Evolutionary conservation across 2,888 invertebrate genomes (phyloP), one percentile per base, ranked within the genome.

Genomic region (Blastobasis lacticolella): DNA sequence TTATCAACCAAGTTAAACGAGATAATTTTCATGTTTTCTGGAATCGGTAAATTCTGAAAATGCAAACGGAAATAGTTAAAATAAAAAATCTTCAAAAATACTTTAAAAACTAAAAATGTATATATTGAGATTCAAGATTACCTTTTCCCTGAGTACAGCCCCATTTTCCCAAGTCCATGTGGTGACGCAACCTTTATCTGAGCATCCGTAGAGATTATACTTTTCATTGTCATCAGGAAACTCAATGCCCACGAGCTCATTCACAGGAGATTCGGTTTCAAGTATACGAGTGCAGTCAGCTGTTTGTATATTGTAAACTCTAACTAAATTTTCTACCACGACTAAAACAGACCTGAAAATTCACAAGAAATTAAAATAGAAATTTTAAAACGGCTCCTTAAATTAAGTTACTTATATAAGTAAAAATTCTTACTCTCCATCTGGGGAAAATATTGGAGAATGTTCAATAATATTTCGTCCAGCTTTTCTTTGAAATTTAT

Each of bases 111-210:
- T 42, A 23, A 7, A 47, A 47, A 46, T 47, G 47, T 37, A 37
- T 8, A 8, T 40, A 40, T 2, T 40, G 4, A 9, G 9, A 40
- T 40, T 40, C 23, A 45, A 54, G 73, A 75, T 70, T 56, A 88
- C 88, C 57, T 66, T 72, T 73, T 88, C 85, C 64, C 86, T 75
- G 5, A 86, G 78, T 2, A 88, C 85, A 58, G 78, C 82, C 52
- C 85, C 88, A 57, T 82, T 83, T 41, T 84, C 85, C 86, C 86
- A 88, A 1, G 85, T 88, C 88, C 88, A 89, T 49, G 76, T 74
- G 8, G 77, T 83, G 51, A 89, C 63, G 50, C 65, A 62, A 4
- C 88, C 89, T 41, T 61, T 61, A 38, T 76, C 71, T 7, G 88
- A 81, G 64, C 88, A 88, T 7, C 85, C 85, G 58, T 78, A 84